Conservation (phyloP, 2,797 vertebrate genomes). For the Dendrocincla fuliginosa region DNA sequence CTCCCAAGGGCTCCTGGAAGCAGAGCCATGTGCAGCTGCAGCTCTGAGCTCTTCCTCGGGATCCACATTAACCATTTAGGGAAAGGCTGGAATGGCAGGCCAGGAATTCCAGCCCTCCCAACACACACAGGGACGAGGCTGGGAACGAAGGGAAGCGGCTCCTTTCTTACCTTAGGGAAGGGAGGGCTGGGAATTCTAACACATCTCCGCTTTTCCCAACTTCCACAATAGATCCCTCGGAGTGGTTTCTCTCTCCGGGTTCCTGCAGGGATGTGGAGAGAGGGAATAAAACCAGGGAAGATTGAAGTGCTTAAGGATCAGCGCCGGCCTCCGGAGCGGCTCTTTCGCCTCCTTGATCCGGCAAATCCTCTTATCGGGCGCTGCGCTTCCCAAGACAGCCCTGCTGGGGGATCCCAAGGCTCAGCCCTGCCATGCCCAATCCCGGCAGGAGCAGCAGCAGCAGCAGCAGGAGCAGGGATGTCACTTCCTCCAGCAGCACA, state of each 20-base stretch:
- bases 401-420: constrained; percentile 15
- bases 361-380: background rate
- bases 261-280: constrained; percentile 12
- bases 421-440: constrained; percentile 30
- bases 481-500: constrained; percentile 7
- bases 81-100: background rate
- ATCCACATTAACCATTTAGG: background rate
- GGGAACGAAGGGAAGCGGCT: background rate
- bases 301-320: background rate
- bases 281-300: background rate
- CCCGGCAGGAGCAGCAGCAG: constrained; percentile 1
- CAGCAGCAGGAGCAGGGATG: background rate
- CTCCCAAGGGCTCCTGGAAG: background rate
- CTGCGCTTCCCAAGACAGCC: constrained; percentile 1
- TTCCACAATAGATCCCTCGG: background rate
- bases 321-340: background rate
- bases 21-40: background rate
- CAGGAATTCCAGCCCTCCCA: background rate
- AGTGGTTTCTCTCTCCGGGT: background rate
- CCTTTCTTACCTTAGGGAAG: constrained; percentile 67
- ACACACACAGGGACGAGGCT: background rate
- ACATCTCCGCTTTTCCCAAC: constrained; percentile 40
- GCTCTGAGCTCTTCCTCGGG: background rate
- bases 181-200: constrained; percentile 54
- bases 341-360: background rate